A percentile compares a stretch with the other conserved stretches of the same genome.
These are phyloP conservation scores for Clistopyga incitator DNA, from an alignment of 2,888 invertebrate genomes.

Conservation along the genomic window DNA sequence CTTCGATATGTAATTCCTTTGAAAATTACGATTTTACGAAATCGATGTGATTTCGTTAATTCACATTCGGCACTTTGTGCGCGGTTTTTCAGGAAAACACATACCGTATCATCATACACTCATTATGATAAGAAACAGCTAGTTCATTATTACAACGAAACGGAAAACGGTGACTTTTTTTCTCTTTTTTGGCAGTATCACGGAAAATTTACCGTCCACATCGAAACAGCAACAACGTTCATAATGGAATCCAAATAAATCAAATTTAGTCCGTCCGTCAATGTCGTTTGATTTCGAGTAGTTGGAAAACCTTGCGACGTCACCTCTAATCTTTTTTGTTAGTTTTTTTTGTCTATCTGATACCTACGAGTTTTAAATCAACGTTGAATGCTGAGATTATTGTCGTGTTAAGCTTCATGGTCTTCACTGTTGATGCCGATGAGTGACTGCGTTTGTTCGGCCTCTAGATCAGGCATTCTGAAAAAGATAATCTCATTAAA, in stretches of 20 bases:
- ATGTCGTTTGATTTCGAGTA: slow-evolving; percentile 7
- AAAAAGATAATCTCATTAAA: slow-evolving; percentile 69
- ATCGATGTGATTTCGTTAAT: slow-evolving; percentile 31
- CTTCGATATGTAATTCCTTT: slow-evolving; percentile 54
- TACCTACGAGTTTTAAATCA: slow-evolving; percentile 21
- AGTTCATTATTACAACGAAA: slow-evolving; percentile 6
- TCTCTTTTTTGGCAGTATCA: slow-evolving; percentile 54
- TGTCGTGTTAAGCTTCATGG: slow-evolving; percentile 85
- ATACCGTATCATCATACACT: slow-evolving; percentile 6
- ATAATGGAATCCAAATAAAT: slow-evolving; percentile 22
- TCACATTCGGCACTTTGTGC: slow-evolving; percentile 28
- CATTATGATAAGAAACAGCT: slow-evolving; percentile 17
- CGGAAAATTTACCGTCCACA: slow-evolving; percentile 38
- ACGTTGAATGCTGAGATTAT: slow-evolving; percentile 34
- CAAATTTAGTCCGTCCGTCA: background rate
- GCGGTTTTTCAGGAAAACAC: slow-evolving; percentile 16
- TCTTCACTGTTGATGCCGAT: slow-evolving; percentile 87
- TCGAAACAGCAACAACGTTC: slow-evolving; percentile 8
- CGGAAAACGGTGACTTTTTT: slow-evolving; percentile 1
- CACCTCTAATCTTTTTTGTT: background rate
- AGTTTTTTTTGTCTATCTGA: slow-evolving; percentile 22
- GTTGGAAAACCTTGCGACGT: background rate
- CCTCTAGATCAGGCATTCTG: slow-evolving; percentile 88
- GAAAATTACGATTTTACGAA: slow-evolving; percentile 33
- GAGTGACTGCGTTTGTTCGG: slow-evolving; percentile 89